phyloP scores from a whole-genome alignment of 1,140 invertebrate species.

The Sinella curviseta region DNA sequence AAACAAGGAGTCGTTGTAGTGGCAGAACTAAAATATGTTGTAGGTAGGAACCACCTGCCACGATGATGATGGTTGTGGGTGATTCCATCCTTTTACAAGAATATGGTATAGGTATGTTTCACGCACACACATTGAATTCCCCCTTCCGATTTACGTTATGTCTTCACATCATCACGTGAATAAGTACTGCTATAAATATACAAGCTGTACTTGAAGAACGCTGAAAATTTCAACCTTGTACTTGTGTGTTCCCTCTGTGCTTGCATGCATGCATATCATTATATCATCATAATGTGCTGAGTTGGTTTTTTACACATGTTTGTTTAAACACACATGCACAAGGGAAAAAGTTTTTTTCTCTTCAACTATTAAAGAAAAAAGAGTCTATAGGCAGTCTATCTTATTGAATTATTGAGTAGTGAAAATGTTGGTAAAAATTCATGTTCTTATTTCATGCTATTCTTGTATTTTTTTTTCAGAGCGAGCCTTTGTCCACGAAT shows the following conservation, averaged over 20 bases:
- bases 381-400: background rate
- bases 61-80: background rate
- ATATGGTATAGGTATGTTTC: background rate
- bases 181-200: too few relatives aligned
- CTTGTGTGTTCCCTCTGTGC: too few relatives aligned
- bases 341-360: background rate
- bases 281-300: too few relatives aligned
- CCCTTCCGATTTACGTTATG: too few relatives aligned
- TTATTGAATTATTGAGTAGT: background rate
- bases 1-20: background rate
- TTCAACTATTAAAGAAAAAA: background rate
- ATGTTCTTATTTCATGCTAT: background rate
- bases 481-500: conserved; percentile 57
- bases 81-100: background rate
- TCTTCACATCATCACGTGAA: too few relatives aligned
- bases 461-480: conserved; percentile 45
- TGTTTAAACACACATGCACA: too few relatives aligned
- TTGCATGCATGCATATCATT: too few relatives aligned
- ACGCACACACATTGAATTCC: too few relatives aligned
- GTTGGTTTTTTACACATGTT: too few relatives aligned
- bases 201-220: too few relatives aligned
- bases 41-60: background rate
- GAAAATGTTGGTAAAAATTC: background rate
- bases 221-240: too few relatives aligned
- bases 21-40: background rate